Evolutionary conservation across 2,888 invertebrate genomes (phyloP).

Genomic region (Rhopalosiphum nymphaeae): DNA sequence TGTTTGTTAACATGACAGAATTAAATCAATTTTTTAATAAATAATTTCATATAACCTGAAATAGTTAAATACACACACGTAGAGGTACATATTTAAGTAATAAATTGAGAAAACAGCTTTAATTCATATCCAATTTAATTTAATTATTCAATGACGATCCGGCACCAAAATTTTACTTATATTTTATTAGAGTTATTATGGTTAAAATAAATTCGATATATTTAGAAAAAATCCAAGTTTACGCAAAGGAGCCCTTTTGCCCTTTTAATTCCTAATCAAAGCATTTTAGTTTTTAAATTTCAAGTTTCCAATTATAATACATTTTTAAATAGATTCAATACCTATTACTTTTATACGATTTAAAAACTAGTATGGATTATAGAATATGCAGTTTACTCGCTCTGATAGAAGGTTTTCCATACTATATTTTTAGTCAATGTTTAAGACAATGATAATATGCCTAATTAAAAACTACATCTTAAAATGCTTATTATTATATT

Average conservation of each 20-base stretch:
- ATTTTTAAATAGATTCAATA: too few relatives aligned
- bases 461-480: not conserved
- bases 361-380: too few relatives aligned
- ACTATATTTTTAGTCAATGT: too few relatives aligned
- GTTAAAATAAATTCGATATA: not conserved
- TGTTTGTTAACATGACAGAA: not conserved
- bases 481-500: not conserved
- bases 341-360: too few relatives aligned
- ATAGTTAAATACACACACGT: not conserved
- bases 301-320: too few relatives aligned
- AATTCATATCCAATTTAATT: not conserved
- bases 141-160: not conserved
- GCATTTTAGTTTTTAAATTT: too few relatives aligned
- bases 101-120: not conserved
- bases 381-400: too few relatives aligned
- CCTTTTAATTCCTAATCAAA: too few relatives aligned
- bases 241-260: not conserved
- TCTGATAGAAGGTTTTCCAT: too few relatives aligned
- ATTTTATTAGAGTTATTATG: not conserved
- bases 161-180: not conserved
- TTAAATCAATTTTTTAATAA: not conserved
- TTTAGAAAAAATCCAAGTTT: not conserved
- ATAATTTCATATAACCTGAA: not conserved
- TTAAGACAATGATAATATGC: not conserved
- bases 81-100: not conserved